phyloP scores from a whole-genome alignment of 2,888 invertebrate genomes.

The Patella caerulea region DNA sequence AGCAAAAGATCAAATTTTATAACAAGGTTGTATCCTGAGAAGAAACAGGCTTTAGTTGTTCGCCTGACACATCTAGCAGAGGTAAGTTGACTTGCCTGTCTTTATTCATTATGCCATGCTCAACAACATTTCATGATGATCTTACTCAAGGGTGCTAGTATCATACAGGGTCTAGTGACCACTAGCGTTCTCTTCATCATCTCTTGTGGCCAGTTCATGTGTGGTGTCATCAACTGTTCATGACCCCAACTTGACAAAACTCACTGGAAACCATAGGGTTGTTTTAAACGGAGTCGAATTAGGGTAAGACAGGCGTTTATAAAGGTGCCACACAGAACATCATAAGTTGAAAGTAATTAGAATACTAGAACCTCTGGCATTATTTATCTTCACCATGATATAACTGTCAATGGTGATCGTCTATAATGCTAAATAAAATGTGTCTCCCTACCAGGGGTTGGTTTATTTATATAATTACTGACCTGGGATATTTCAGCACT shows the following conservation, averaged over 20 bases:
- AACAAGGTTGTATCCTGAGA: conserved; percentile 81
- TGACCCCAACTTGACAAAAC: too few species aligned
- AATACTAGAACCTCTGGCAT: background rate
- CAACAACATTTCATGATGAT: too few species aligned
- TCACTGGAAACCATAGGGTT: too few species aligned
- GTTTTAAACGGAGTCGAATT: too few species aligned
- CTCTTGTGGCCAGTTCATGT: too few species aligned
- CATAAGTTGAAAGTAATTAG: too few species aligned
- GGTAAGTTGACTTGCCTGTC: conserved; percentile 73
- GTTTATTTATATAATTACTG: background rate
- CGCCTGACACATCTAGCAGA: conserved; percentile 85
- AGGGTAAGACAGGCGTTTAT: too few species aligned
- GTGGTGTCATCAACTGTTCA: too few species aligned
- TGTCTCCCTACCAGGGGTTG: background rate
- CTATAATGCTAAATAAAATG: conserved; percentile 10
- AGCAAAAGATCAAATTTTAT: conserved; percentile 90
- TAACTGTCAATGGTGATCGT: background rate
- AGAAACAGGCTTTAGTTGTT: conserved; percentile 79
- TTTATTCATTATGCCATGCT: too few species aligned
- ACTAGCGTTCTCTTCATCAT: background rate
- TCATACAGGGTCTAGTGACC: too few species aligned
- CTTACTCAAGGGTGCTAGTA: too few species aligned
- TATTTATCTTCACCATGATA: conserved; percentile 18
- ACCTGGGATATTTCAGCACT: conserved; percentile 1
- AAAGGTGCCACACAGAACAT: too few species aligned